These are phyloP conservation scores for Dicrurus megarhynchus DNA, from an alignment of 2,113 vertebrate species.

Conservation along the genomic window DNA sequence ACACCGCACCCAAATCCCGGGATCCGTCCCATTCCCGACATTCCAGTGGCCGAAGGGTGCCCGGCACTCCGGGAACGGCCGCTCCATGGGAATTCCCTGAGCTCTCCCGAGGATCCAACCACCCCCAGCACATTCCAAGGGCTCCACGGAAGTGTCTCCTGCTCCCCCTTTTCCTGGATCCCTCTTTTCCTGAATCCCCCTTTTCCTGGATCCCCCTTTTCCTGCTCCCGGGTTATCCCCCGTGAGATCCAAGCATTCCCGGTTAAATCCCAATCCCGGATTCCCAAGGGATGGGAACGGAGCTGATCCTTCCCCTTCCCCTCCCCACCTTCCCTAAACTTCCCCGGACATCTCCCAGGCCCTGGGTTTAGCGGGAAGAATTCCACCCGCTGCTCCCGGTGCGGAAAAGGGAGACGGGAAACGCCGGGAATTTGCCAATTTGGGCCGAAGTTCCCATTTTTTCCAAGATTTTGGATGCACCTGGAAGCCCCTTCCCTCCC, in stretches of 20 bases:
- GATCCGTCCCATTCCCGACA: background rate
- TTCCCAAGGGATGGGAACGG: background rate
- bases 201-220: background rate
- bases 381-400: accelerated
- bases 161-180: background rate
- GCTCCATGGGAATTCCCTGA: background rate
- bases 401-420: background rate
- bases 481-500: background rate
- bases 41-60: accelerated
- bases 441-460: background rate
- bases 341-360: background rate
- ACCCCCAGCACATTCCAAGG: background rate
- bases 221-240: background rate
- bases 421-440: accelerated
- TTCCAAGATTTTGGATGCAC: background rate
- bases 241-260: accelerated
- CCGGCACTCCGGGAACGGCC: background rate
- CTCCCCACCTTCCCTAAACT: background rate
- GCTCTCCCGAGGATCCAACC: background rate
- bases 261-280: accelerated
- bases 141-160: background rate
- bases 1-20: accelerated
- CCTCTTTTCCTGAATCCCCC: background rate
- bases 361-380: accelerated
- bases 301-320: accelerated